phyloP scores from a whole-genome alignment of 2,797 vertebrate species.

The Channa striata region DNA sequence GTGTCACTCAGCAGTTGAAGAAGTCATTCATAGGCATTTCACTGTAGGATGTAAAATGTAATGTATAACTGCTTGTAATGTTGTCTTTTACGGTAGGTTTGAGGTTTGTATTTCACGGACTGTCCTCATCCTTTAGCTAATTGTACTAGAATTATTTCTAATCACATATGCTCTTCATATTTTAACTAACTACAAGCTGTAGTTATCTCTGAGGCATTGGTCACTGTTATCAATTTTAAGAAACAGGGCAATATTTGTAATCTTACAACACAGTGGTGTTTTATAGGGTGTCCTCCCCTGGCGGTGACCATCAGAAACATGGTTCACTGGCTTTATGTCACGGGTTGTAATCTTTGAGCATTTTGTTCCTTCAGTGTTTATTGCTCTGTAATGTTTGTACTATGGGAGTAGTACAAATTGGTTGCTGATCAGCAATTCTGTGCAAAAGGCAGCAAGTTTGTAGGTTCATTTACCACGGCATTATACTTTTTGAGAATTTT shows the following conservation, averaged over 20 bases:
- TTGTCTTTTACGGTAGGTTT: constrained; percentile 38
- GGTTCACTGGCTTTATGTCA: constrained; percentile 3
- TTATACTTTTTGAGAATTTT: constrained; percentile 33
- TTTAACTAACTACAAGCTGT: constrained; percentile 1
- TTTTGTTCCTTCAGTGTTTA: constrained; percentile 37
- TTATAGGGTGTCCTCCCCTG: constrained; percentile 2
- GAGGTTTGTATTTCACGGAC: constrained; percentile 34
- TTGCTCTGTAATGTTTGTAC: constrained; percentile 52
- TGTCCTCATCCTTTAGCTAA: constrained; percentile 23
- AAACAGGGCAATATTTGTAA: background rate
- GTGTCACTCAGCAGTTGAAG: constrained; percentile 80
- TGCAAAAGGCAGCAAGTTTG: constrained; percentile 37
- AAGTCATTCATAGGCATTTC: constrained; percentile 60
- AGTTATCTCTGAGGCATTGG: background rate
- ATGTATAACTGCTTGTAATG: constrained; percentile 19
- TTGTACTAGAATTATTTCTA: constrained; percentile 38
- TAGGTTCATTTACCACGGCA: constrained; percentile 50
- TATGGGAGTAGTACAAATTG: constrained; percentile 11
- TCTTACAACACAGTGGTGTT: constrained; percentile 5
- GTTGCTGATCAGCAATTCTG: background rate
- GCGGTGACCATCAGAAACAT: constrained; percentile 14
- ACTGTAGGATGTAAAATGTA: constrained; percentile 30
- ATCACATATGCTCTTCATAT: background rate
- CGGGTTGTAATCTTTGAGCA: constrained; percentile 13
- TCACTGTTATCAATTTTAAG: constrained; percentile 2